Evolutionary conservation across 2,797 vertebrate genomes (phyloP).

Genomic region (Hipposideros larvatus): DNA sequence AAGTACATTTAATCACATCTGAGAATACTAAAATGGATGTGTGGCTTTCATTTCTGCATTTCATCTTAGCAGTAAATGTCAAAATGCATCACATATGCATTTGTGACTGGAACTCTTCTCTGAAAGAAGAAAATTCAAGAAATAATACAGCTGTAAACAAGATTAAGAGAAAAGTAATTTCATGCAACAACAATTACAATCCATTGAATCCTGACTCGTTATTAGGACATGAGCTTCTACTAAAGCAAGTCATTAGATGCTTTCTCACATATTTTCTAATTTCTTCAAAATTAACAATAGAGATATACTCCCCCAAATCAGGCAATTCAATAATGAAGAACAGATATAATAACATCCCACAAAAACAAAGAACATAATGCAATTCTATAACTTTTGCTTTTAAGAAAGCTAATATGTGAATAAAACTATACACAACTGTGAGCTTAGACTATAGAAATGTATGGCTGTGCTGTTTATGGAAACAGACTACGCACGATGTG

Average conservation of each 20-base stretch:
- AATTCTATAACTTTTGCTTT: slow-evolving; percentile 34
- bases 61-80: slow-evolving; percentile 73
- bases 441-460: background rate
- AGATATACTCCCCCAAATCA: background rate
- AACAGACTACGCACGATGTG: background rate
- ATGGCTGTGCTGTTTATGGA: background rate
- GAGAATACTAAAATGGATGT: slow-evolving; percentile 40
- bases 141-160: slow-evolving; percentile 71
- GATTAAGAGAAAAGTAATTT: slow-evolving; percentile 66
- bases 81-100: slow-evolving; percentile 70
- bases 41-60: slow-evolving; percentile 68
- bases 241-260: slow-evolving; percentile 56
- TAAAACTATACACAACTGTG: background rate
- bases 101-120: slow-evolving; percentile 80
- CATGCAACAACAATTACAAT: slow-evolving; percentile 57
- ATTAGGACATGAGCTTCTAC: slow-evolving; percentile 29
- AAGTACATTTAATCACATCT: slow-evolving; percentile 71
- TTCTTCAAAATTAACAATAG: slow-evolving; percentile 54
- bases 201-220: background rate
- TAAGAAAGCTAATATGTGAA: slow-evolving; percentile 53
- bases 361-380: background rate
- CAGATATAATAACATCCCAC: background rate
- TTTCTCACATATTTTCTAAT: slow-evolving; percentile 42
- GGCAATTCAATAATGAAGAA: background rate
- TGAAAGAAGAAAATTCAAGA: slow-evolving; percentile 75